phyloP scores from a whole-genome alignment of 2,797 vertebrate species.

The Scyliorhinus canicula region DNA sequence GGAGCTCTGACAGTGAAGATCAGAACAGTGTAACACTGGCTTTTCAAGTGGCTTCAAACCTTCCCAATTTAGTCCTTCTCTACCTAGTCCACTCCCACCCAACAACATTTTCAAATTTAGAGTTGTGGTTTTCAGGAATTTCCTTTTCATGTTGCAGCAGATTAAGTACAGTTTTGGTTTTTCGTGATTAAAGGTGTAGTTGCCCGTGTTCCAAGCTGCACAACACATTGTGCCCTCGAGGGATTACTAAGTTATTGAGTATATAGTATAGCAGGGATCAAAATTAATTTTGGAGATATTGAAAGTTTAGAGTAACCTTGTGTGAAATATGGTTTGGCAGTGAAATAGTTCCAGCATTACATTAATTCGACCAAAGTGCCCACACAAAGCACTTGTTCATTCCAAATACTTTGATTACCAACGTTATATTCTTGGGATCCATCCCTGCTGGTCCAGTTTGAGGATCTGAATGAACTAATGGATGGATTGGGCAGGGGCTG shows the following conservation, averaged over 20 bases:
- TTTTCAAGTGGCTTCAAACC: background rate
- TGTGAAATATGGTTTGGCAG: background rate
- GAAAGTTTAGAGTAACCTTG: background rate
- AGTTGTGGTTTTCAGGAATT: background rate
- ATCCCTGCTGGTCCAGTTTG: background rate
- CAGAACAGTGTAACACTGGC: background rate
- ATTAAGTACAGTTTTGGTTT: background rate
- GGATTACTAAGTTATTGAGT: background rate
- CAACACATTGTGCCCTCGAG: conserved; percentile 6
- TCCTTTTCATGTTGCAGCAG: conserved; percentile 11
- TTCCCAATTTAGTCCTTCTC: background rate
- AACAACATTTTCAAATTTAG: background rate
- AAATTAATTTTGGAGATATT: background rate
- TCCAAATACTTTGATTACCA: background rate
- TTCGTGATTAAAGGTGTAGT: background rate
- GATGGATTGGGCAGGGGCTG: background rate
- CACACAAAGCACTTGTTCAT: background rate
- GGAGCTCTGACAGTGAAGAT: background rate
- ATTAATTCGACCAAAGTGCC: background rate
- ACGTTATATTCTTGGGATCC: background rate
- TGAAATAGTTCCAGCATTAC: background rate
- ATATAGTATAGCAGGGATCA: background rate
- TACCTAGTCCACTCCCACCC: background rate
- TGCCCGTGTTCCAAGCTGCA: background rate
- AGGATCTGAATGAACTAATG: background rate